Percentiles rank a stretch among this genome's conserved stretches.
These are phyloP conservation scores for Zoanthus solanderi DNA, from an alignment of 92 coral and sea anemone genomes.

Conservation along the genomic window DNA sequence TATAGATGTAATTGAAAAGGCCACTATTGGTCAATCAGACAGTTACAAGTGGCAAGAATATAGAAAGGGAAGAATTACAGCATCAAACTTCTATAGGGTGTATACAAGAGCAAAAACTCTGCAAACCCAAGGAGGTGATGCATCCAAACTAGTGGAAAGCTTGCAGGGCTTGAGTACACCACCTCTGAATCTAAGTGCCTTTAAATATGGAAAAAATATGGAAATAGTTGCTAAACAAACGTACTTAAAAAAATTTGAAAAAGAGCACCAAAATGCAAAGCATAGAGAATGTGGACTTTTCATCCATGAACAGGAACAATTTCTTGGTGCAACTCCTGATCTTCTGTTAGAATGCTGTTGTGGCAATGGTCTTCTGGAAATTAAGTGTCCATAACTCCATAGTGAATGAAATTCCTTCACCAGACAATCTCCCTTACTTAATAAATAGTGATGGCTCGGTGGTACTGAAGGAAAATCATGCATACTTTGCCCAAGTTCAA, in stretches of 20 bases:
- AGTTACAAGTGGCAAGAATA: slow-evolving; percentile 56
- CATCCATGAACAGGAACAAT: slow-evolving; percentile 54
- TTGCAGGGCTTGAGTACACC: slow-evolving; percentile 53
- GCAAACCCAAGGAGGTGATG: slow-evolving; percentile 51
- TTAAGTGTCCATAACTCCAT: slow-evolving; percentile 66
- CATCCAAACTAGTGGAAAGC: slow-evolving; percentile 55
- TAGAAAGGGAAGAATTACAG: slow-evolving; percentile 63
- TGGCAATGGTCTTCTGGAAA: slow-evolving; percentile 67
- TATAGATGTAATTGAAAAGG: slow-evolving; percentile 54
- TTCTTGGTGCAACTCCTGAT: slow-evolving; percentile 71
- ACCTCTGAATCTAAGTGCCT: slow-evolving; percentile 63
- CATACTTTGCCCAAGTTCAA: slow-evolving; percentile 63
- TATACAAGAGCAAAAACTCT: slow-evolving; percentile 63
- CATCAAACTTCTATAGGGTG: slow-evolving; percentile 62
- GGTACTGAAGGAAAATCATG: slow-evolving; percentile 60
- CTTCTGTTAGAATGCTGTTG: slow-evolving; percentile 67
- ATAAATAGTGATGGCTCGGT: slow-evolving; percentile 44
- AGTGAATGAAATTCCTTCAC: slow-evolving; percentile 58
- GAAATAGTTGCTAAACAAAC: slow-evolving; percentile 59
- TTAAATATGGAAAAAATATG: slow-evolving; percentile 70
- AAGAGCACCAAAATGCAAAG: slow-evolving; percentile 61
- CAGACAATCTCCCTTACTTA: slow-evolving; percentile 58
- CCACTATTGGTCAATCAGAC: slow-evolving; percentile 65
- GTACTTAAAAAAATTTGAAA: slow-evolving; percentile 58
- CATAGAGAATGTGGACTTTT: slow-evolving; percentile 71